A percentile compares a stretch with the other conserved stretches of the same genome.
Conservation (phyloP, 2,113 vertebrate species). For the Cricetomys ansorgei region DNA sequence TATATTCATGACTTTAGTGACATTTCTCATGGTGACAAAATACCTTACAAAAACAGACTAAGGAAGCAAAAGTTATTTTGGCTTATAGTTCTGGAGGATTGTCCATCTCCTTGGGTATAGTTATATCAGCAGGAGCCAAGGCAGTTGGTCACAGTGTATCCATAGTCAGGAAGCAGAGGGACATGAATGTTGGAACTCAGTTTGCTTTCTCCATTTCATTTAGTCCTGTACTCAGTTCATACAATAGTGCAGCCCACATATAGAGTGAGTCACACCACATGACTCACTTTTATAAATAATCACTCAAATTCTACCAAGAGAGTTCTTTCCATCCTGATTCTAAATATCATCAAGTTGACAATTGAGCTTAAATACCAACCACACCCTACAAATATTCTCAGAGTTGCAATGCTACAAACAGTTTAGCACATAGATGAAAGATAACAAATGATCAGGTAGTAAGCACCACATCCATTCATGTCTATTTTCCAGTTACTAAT, state of each 20-base stretch:
- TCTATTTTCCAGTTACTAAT: background rate
- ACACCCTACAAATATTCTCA: background rate
- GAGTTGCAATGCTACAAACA: background rate
- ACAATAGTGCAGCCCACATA: background rate
- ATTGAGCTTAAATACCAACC: background rate
- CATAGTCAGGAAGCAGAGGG: background rate
- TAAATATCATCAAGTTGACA: background rate
- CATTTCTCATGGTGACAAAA: background rate
- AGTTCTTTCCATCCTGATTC: background rate
- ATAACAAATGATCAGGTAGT: background rate
- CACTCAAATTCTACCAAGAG: background rate
- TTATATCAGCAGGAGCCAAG: background rate
- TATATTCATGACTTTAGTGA: background rate
- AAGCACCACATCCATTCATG: background rate
- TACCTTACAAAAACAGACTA: background rate
- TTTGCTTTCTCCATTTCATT: background rate
- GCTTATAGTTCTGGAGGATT: background rate
- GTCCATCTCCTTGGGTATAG: background rate
- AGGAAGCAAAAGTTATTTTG: background rate
- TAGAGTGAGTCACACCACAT: background rate
- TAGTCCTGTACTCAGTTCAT: background rate
- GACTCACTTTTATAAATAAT: background rate
- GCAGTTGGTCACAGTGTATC: background rate
- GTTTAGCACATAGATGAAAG: background rate
- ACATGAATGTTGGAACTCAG: background rate